Percentiles rank a stretch among this genome's conserved stretches.
These are phyloP conservation scores for Lagria hirta DNA, from an alignment of 2,888 invertebrate genomes.

Conservation along the genomic window DNA sequence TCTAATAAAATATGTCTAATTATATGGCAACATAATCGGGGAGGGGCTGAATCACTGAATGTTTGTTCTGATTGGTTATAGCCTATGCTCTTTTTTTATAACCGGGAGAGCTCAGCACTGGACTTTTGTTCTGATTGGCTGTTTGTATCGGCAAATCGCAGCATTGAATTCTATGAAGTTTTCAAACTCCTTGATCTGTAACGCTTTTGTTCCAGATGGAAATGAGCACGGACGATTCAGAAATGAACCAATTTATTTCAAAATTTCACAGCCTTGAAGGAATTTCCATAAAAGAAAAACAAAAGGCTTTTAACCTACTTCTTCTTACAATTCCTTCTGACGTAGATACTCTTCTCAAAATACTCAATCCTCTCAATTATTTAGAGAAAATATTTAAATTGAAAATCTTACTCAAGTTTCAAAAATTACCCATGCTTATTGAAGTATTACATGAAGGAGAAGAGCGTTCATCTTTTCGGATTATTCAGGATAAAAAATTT, in stretches of 20 bases:
- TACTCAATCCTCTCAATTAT: constrained; percentile 16
- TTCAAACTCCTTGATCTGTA: too few relatives aligned
- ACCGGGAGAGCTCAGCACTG: too few relatives aligned
- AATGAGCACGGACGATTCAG: constrained; percentile 4
- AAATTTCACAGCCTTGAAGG: constrained; percentile 20
- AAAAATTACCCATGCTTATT: constrained; percentile 12
- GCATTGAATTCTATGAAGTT: too few relatives aligned
- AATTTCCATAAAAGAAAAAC: constrained; percentile 15
- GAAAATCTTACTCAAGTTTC: constrained; percentile 15
- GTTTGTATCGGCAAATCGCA: too few relatives aligned
- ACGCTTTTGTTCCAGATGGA: too few relatives aligned
- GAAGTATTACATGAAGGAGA: constrained; percentile 16
- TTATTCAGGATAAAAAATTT: constrained; percentile 24
- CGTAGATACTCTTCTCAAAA: constrained; percentile 2
- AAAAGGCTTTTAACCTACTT: constrained; percentile 12
- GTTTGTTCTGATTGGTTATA: too few relatives aligned
- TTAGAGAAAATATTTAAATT: constrained; percentile 21
- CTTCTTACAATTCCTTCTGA: constrained; percentile 9
- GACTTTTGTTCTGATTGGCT: too few relatives aligned
- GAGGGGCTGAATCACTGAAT: too few relatives aligned
- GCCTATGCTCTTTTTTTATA: too few relatives aligned
- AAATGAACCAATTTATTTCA: constrained; percentile 3
- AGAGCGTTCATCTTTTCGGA: constrained; percentile 12
- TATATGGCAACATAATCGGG: too few relatives aligned
- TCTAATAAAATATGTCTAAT: too few relatives aligned